phyloP scores from a whole-genome alignment of 2,888 invertebrate species.

The Bembecia ichneumoniformis region DNA sequence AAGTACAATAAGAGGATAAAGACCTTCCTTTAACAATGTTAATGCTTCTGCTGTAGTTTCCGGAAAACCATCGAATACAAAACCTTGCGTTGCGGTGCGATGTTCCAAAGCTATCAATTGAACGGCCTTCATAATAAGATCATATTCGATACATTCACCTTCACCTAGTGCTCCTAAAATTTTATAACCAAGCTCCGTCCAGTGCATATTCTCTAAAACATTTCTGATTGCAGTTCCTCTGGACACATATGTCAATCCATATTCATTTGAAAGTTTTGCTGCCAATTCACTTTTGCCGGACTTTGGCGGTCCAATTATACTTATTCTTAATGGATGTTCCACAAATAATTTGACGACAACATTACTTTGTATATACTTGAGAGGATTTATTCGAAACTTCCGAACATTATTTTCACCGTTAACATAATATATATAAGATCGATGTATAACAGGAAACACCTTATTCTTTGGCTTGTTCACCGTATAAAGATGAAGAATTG shows the following conservation, averaged over 20 bases:
- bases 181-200: conserved; percentile 59
- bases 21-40: conserved; percentile 55
- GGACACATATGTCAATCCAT: conserved; percentile 69
- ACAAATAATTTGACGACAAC: conserved; percentile 51
- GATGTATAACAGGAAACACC: conserved; percentile 71
- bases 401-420: conserved; percentile 51
- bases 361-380: conserved; percentile 58
- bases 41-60: conserved; percentile 58
- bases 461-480: conserved; percentile 44
- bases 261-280: conserved; percentile 62
- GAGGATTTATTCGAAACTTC: conserved; percentile 69
- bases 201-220: conserved; percentile 57
- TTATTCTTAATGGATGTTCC: conserved; percentile 66
- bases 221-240: conserved; percentile 67
- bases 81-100: conserved; percentile 66
- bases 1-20: conserved; percentile 73
- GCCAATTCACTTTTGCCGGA: conserved; percentile 74
- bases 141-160: conserved; percentile 53
- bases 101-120: conserved; percentile 64
- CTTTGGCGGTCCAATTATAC: conserved; percentile 75
- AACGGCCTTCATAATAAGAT: conserved; percentile 63
- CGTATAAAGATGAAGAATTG: conserved; percentile 62
- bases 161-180: conserved; percentile 42
- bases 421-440: conserved; percentile 74
- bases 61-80: conserved; percentile 76